Percentiles rank a stretch among this genome's conserved stretches.
phyloP scores from a whole-genome alignment of 2,888 invertebrate genomes.

The Lasioglossum figueresi region DNA sequence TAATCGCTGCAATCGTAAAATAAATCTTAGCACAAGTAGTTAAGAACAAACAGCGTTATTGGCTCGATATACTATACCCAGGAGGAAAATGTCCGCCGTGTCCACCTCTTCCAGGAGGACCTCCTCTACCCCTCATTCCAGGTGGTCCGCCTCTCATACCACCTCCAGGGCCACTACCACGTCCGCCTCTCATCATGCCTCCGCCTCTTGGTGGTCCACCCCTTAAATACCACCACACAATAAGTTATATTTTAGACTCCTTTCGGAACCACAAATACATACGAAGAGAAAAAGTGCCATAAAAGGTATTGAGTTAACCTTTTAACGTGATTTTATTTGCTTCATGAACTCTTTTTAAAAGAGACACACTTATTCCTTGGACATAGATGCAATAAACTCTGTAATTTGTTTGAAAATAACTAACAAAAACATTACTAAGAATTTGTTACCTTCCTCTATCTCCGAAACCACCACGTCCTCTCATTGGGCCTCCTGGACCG shows the following conservation, averaged over 20 bases:
- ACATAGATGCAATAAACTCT: background rate
- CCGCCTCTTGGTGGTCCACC: slow-evolving; percentile 80
- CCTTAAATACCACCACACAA: slow-evolving; percentile 36
- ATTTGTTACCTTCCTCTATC: slow-evolving; percentile 77
- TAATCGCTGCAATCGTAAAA: background rate
- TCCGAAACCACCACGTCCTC: slow-evolving; percentile 80
- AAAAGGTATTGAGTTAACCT: background rate
- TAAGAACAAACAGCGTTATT: background rate
- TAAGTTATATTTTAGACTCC: background rate
- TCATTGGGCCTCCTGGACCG: slow-evolving; percentile 78
- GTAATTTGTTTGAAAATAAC: background rate
- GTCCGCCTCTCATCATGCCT: slow-evolving; percentile 81
- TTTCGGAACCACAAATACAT: background rate
- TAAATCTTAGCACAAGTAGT: background rate
- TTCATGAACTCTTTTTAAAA: background rate
- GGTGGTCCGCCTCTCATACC: slow-evolving; percentile 82
- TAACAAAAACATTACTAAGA: background rate
- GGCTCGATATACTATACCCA: slow-evolving; percentile 70
- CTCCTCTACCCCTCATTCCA: slow-evolving; percentile 80
- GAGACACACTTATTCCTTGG: background rate
- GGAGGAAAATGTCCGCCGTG: slow-evolving; percentile 81
- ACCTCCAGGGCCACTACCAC: slow-evolving; percentile 79
- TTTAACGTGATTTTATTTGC: background rate
- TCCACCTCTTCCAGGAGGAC: slow-evolving; percentile 80
- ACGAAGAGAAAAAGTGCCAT: background rate